These are phyloP conservation scores for Sinelater perroti DNA, from an alignment of 2,888 invertebrate species.

Conservation along the genomic window DNA sequence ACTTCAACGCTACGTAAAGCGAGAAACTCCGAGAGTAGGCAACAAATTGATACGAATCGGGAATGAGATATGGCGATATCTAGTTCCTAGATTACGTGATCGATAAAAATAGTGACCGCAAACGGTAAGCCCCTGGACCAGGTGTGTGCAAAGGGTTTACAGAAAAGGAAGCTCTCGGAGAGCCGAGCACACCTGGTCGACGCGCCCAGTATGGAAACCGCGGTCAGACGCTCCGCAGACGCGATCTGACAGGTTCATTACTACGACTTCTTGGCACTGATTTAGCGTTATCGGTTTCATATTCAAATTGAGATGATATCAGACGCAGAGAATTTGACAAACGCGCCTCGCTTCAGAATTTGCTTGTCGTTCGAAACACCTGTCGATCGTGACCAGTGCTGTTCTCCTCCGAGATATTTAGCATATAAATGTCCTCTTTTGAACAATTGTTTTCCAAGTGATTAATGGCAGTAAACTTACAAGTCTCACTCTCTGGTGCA, in stretches of 20 bases:
- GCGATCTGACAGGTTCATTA: slow-evolving; percentile 45
- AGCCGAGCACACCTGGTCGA: slow-evolving; percentile 40
- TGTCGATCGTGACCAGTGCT: too few relatives aligned
- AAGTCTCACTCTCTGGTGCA: too few relatives aligned
- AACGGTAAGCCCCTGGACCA: slow-evolving; percentile 39
- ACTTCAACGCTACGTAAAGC: slow-evolving; percentile 10
- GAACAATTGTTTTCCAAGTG: too few relatives aligned
- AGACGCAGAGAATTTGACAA: slow-evolving; percentile 32
- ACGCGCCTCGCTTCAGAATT: slow-evolving; percentile 19
- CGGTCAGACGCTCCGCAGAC: slow-evolving; percentile 44
- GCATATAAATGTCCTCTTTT: too few relatives aligned
- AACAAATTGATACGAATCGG: slow-evolving; percentile 32
- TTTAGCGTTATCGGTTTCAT: slow-evolving; percentile 45
- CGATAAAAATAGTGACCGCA: slow-evolving; percentile 44
- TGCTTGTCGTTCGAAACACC: slow-evolving; percentile 3
- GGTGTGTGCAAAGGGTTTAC: slow-evolving; percentile 45
- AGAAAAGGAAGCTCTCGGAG: slow-evolving; percentile 40
- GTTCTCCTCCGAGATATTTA: too few relatives aligned
- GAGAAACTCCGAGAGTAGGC: slow-evolving; percentile 1
- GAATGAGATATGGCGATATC: slow-evolving; percentile 32
- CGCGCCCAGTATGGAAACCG: slow-evolving; percentile 39
- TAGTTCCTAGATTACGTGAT: slow-evolving; percentile 44
- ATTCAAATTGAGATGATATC: slow-evolving; percentile 43
- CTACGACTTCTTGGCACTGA: slow-evolving; percentile 43
- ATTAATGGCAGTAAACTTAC: too few relatives aligned